Conservation (phyloP, 1,140 invertebrate species). For the Gryllus bimaculatus region DNA sequence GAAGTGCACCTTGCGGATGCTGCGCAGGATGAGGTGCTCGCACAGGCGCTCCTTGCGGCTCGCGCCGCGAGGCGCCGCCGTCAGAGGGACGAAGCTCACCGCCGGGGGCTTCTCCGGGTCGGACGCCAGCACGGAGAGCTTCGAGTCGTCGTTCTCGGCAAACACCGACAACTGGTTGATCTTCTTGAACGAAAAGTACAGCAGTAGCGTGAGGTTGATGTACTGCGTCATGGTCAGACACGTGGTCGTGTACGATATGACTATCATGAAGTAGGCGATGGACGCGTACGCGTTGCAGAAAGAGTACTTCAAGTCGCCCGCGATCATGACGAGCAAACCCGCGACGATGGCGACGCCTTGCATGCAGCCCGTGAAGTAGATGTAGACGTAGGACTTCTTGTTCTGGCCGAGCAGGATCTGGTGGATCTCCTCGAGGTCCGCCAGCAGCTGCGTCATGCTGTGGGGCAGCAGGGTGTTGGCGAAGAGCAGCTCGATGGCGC, state of each 20-base stretch:
- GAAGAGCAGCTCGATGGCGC: background rate
- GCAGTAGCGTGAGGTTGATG: background rate
- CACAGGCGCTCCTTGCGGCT: background rate
- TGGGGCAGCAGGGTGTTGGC: background rate
- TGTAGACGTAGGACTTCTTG: background rate
- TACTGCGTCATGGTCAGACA: background rate
- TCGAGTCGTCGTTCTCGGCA: background rate
- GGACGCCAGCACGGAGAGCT: background rate
- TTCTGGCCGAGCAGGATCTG: background rate
- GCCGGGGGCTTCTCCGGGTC: background rate
- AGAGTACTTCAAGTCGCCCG: background rate
- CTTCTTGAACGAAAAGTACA: background rate
- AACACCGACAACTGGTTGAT: background rate
- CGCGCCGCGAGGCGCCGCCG: too few species aligned
- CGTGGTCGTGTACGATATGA: background rate
- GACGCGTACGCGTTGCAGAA: background rate
- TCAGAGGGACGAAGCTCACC: background rate
- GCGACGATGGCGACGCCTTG: background rate
- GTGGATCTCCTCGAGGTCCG: background rate
- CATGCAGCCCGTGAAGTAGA: background rate
- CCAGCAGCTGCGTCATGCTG: background rate
- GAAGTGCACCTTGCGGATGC: background rate
- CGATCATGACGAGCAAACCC: background rate
- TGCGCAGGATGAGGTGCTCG: background rate
- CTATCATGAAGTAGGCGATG: background rate